A percentile compares a stretch with the other conserved stretches of the same genome.
phyloP scores from a whole-genome alignment of 2,888 invertebrate species.

The Ennomos fuscantarius region DNA sequence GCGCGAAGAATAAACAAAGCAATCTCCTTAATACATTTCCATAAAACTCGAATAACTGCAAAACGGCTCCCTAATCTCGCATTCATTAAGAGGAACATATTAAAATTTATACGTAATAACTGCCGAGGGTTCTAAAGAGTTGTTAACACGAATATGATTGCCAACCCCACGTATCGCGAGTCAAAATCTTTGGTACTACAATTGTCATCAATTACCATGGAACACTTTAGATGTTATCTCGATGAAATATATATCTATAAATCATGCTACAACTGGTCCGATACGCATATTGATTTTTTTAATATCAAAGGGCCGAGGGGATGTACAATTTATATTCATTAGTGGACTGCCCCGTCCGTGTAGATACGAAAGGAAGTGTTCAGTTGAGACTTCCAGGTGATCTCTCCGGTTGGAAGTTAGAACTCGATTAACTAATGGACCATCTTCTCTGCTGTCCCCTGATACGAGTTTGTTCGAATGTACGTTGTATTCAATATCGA shows the following conservation, averaged over 20 bases:
- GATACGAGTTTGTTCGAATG: no score
- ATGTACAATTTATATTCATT: constrained; percentile 82
- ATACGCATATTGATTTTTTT: constrained; percentile 78
- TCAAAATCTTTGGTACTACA: constrained; percentile 58
- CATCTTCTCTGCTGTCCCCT: no score
- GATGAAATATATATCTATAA: constrained; percentile 82
- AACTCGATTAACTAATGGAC: neutral
- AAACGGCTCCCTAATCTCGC: constrained; percentile 52
- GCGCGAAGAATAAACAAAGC: constrained; percentile 58
- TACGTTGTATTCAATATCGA: neutral
- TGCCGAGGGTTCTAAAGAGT: constrained; percentile 65
- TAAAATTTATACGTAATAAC: constrained; percentile 63
- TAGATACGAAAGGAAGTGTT: constrained; percentile 31
- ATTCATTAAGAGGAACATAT: constrained; percentile 73
- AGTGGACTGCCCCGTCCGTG: constrained; percentile 41
- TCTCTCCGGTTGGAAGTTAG: neutral
- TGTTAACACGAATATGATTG: constrained; percentile 81
- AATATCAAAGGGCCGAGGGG: constrained; percentile 67
- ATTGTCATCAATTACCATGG: constrained; percentile 78
- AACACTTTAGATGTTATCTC: constrained; percentile 80
- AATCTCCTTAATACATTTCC: constrained; percentile 53
- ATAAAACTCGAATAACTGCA: constrained; percentile 76
- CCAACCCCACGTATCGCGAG: constrained; percentile 40
- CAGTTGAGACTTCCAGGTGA: constrained; percentile 37
- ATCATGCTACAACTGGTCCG: constrained; percentile 73